These are phyloP conservation scores for Phorcus lineatus DNA, from an alignment of 2,888 invertebrate species.

Conservation along the genomic window DNA sequence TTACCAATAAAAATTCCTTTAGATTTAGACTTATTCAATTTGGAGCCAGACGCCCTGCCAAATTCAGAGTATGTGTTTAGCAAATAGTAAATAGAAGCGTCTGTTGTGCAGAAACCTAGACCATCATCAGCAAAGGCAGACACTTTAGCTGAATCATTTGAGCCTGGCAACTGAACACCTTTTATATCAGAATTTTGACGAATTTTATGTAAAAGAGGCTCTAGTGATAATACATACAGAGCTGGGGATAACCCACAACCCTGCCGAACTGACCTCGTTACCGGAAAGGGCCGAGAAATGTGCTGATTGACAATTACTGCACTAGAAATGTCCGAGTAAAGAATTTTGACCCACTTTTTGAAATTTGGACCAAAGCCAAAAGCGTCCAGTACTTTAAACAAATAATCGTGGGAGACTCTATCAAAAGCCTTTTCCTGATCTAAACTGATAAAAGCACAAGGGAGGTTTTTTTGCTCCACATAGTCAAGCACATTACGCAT, in stretches of 20 bases:
- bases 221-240: slow-evolving; percentile 25
- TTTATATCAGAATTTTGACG: not conserved
- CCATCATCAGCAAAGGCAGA: slow-evolving; percentile 30
- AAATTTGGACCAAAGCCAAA: slow-evolving; percentile 47
- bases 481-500: slow-evolving; percentile 42
- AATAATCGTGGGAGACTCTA: slow-evolving; percentile 42
- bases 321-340: slow-evolving; percentile 42
- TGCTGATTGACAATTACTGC: slow-evolving; percentile 41
- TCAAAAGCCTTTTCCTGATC: slow-evolving; percentile 57
- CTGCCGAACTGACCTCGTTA: slow-evolving; percentile 19
- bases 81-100: slow-evolving; percentile 7
- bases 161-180: not conserved
- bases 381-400: slow-evolving; percentile 38
- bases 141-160: slow-evolving; percentile 22
- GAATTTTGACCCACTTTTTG: slow-evolving; percentile 43
- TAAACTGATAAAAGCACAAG: slow-evolving; percentile 40
- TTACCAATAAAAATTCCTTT: slow-evolving; percentile 23
- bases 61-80: slow-evolving; percentile 27
- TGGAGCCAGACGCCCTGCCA: slow-evolving; percentile 24
- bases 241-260: slow-evolving; percentile 23
- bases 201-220: slow-evolving; percentile 23
- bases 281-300: slow-evolving; percentile 32
- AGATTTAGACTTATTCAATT: slow-evolving; percentile 25
- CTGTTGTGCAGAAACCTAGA: slow-evolving; percentile 6
- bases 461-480: slow-evolving; percentile 41